Base-by-base conservation (phyloP, 2,888 invertebrate genomes). In the Actias luna region DNA sequence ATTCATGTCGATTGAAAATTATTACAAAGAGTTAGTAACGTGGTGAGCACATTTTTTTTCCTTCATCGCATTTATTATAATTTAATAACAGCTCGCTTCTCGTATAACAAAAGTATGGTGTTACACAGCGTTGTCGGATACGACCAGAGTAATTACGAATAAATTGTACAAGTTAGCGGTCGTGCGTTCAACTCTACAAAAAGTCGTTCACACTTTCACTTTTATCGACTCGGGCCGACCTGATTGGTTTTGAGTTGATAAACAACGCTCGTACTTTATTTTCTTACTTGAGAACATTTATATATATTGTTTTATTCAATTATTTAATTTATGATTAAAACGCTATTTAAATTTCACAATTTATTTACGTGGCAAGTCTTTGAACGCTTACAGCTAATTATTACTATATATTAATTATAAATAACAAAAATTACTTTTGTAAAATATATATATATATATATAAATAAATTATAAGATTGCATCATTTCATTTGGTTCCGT, bases 401-500 rank as follows among this genome's bases (percentile, higher is more conserved):
- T 65, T 63, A 60, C 65, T 65, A 69, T 68, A 39, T 58, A 67
- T 67, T 69, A 69, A 46, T 58, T 64, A 70, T n/a, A 66, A 71
- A 67, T 70, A 70, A 64, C 60, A 60, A 57, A 64, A 57, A 60
- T 59, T 29, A 62, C 33, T 50, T 42, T 42, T 18, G n/a, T n/a
- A n/a, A n/a, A n/a, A n/a, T n/a, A n/a, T n/a, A n/a, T n/a, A n/a
- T n/a, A n/a, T n/a, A n/a, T n/a, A n/a, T n/a, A n/a, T n/a, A 66
- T 62, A 65, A 72, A 66, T 71, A 46, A 39, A 63, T 65, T 69
- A 67, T 64, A 71, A 87, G 77, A 87, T 85, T 87, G 82, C 83
- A 83, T 78, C 78, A 82, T 82, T 29, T 29, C 65, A 81, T 90
- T 89, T 88, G 89, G 88, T 83, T 82, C 87, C 77, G 78, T 79